phyloP scores from a whole-genome alignment of 1,140 invertebrate genomes.

The Glossosoma conforme region DNA sequence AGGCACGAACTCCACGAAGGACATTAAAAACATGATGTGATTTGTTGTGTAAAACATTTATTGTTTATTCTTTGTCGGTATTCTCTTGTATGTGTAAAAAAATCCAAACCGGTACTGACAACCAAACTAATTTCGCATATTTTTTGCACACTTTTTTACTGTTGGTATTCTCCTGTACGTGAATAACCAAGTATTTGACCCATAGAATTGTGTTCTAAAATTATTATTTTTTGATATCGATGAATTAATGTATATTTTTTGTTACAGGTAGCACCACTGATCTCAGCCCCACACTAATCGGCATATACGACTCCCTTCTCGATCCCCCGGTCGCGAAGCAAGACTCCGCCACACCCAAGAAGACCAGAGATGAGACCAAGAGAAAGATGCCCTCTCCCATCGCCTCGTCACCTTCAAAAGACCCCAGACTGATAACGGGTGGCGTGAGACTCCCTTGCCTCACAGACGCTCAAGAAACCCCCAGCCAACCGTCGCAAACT shows the following conservation, averaged over 20 bases:
- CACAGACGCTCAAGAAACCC: slow-evolving; percentile 9
- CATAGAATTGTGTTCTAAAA: no score
- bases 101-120: no score
- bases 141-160: no score
- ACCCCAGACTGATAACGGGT: slow-evolving; percentile 43
- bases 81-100: no score
- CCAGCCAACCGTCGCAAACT: background rate
- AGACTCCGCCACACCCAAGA: slow-evolving; percentile 2
- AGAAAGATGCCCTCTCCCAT: slow-evolving; percentile 22
- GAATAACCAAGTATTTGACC: no score
- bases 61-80: no score
- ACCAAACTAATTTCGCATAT: no score
- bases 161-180: no score
- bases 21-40: no score
- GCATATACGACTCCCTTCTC: slow-evolving; percentile 51
- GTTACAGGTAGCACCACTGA: slow-evolving; percentile 57
- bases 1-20: no score
- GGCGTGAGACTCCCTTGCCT: slow-evolving; percentile 41
- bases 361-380: slow-evolving; percentile 20
- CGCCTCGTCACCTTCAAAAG: slow-evolving; percentile 37
- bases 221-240: no score
- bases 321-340: slow-evolving; percentile 16
- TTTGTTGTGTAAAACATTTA: no score
- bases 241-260: slow-evolving; percentile 29
- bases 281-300: slow-evolving; percentile 53